These are phyloP conservation scores for Hymenopus coronatus DNA, from an alignment of 2,888 invertebrate species.

Conservation along the genomic window DNA sequence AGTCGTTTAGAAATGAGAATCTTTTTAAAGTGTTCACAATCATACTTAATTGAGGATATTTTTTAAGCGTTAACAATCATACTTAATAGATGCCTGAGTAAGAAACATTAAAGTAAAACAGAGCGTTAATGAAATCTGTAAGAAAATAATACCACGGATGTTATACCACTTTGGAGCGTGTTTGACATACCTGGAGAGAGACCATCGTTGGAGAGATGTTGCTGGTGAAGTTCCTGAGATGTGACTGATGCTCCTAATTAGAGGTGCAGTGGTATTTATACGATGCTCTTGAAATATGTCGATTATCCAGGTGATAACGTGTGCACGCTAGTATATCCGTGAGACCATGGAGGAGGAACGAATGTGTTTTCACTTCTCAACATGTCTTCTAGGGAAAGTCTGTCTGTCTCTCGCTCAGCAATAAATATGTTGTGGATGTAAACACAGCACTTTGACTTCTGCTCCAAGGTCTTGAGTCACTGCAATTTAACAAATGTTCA, in stretches of 20 bases:
- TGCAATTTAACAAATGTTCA: no score
- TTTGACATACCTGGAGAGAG: not conserved
- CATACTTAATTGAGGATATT: no score
- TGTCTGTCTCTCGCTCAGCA: not conserved
- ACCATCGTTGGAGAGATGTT: not conserved
- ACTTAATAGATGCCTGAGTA: no score
- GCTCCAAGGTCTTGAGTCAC: not conserved
- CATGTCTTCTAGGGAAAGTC: not conserved
- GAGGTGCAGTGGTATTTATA: not conserved
- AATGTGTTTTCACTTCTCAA: not conserved
- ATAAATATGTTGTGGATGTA: not conserved
- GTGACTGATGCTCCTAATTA: not conserved
- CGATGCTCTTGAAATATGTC: not conserved
- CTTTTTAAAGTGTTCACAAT: no score
- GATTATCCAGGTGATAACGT: not conserved
- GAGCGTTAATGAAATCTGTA: no score
- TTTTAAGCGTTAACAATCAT: no score
- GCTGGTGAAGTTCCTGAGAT: not conserved
- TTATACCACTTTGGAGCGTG: not conserved
- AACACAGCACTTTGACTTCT: not conserved
- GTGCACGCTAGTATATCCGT: not conserved
- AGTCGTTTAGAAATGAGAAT: no score
- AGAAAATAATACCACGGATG: no score
- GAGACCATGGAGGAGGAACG: not conserved
- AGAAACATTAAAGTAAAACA: no score